phyloP scores from a whole-genome alignment of 2,888 invertebrate genomes.

The Entomobrya multifasciata region DNA sequence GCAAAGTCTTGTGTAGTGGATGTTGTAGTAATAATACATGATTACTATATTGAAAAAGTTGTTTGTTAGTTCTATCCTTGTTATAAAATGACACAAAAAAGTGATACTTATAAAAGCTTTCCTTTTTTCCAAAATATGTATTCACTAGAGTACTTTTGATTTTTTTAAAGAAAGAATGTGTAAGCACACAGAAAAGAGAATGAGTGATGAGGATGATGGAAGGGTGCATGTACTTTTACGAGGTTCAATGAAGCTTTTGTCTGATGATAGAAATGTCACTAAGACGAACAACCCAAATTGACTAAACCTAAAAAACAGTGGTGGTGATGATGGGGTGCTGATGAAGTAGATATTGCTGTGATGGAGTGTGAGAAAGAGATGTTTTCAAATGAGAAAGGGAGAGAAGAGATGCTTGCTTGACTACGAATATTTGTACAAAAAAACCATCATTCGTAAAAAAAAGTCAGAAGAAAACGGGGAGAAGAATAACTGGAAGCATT shows the following conservation, averaged over 20 bases:
- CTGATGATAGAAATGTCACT: slow-evolving; percentile 26
- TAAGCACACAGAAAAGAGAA: too few relatives aligned
- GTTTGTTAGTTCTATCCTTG: neutral
- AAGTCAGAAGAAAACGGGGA: too few relatives aligned
- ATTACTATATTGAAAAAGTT: slow-evolving; percentile 31
- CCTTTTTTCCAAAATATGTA: too few relatives aligned
- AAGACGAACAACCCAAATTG: neutral
- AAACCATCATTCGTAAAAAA: too few relatives aligned
- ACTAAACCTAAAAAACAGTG: slow-evolving; percentile 27
- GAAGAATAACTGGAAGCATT: slow-evolving; percentile 51
- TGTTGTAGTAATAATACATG: slow-evolving; percentile 23
- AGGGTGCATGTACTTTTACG: slow-evolving; percentile 4
- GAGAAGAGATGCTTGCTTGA: too few relatives aligned
- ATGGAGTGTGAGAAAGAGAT: too few relatives aligned
- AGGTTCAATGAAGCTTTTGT: slow-evolving; percentile 22
- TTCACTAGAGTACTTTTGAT: too few relatives aligned
- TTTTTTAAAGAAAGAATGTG: too few relatives aligned
- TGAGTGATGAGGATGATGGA: neutral
- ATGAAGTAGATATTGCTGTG: neutral
- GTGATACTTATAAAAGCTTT: too few relatives aligned
- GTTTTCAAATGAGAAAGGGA: too few relatives aligned
- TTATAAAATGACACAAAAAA: too few relatives aligned
- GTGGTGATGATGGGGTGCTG: neutral
- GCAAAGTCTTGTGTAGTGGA: neutral
- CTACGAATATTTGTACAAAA: too few relatives aligned